A percentile compares a stretch with the other conserved stretches of the same genome.
phyloP scores from a whole-genome alignment of 2,888 invertebrate species.

The Mimumesa dahlbomi region DNA sequence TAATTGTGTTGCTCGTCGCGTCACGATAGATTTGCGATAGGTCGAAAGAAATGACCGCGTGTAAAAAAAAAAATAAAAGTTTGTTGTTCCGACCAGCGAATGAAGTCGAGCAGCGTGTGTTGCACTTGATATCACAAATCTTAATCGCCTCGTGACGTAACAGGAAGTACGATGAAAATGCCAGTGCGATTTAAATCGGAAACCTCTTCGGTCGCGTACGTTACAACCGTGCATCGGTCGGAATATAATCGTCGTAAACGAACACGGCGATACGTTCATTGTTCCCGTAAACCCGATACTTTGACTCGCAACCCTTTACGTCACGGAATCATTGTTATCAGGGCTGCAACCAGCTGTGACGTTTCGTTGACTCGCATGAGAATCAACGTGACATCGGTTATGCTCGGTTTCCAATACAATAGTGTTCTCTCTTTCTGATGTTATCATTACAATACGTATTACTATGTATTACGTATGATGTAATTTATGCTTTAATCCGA shows the following conservation, averaged over 20 bases:
- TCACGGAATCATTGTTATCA: conserved; percentile 32
- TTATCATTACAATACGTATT: no score
- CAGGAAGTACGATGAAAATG: conserved; percentile 5
- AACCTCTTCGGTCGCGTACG: conserved; percentile 14
- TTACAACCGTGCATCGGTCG: not conserved
- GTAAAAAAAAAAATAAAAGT: no score
- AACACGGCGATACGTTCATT: conserved; percentile 15
- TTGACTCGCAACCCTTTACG: conserved; percentile 15
- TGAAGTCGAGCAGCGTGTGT: not conserved
- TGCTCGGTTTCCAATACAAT: conserved; percentile 14
- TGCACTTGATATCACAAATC: conserved; percentile 1
- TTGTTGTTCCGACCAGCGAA: not conserved
- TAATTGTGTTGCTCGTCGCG: no score
- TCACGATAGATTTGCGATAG: no score
- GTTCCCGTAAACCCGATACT: conserved; percentile 22
- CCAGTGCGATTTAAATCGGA: conserved; percentile 16
- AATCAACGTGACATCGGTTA: conserved; percentile 22
- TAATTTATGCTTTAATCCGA: no score
- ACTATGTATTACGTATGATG: no score
- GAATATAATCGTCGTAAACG: conserved; percentile 15
- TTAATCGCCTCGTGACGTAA: conserved; percentile 20
- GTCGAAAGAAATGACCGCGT: no score
- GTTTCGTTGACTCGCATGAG: conserved; percentile 17
- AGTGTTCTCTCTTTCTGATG: no score
- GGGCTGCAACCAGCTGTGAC: conserved; percentile 27